Evolutionary conservation across 2,797 vertebrate genomes (phyloP).

Genomic region (Mionectes olivaceus): DNA sequence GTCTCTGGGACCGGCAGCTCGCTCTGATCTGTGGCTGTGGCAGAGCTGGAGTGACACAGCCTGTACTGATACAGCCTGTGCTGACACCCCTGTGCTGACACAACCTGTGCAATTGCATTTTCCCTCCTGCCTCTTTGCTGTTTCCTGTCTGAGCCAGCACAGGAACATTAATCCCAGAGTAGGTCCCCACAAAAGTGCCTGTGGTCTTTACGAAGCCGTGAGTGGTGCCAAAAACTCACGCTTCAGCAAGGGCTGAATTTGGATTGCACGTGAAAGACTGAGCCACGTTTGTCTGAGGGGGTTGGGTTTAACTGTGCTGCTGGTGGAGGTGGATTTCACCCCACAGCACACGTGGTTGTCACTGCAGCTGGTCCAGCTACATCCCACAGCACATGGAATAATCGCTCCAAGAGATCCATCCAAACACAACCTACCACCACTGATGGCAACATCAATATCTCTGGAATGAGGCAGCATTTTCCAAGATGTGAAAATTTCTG

Average conservation of each 20-base stretch:
- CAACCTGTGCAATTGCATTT: neutral
- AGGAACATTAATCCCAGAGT: neutral
- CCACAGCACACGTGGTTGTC: rapidly evolving
- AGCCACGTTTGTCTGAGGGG: neutral
- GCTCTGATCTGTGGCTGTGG: neutral
- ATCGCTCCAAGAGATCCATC: neutral
- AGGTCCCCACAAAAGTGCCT: neutral
- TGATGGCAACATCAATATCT: neutral
- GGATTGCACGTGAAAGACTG: neutral
- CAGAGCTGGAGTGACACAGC: neutral
- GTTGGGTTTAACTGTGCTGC: neutral
- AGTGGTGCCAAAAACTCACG: neutral
- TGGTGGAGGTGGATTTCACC: neutral
- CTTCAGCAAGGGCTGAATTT: neutral
- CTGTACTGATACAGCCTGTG: neutral
- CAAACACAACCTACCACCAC: neutral
- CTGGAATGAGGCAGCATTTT: neutral
- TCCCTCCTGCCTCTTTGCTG: neutral
- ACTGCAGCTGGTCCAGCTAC: neutral
- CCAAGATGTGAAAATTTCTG: neutral
- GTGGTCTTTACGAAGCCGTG: neutral
- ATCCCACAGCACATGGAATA: neutral
- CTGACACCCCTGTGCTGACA: neutral
- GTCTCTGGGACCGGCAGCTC: neutral
- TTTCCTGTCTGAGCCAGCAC: neutral